Evolutionary conservation across 2,888 invertebrate species (phyloP).

Genomic region (Phorcus lineatus): DNA sequence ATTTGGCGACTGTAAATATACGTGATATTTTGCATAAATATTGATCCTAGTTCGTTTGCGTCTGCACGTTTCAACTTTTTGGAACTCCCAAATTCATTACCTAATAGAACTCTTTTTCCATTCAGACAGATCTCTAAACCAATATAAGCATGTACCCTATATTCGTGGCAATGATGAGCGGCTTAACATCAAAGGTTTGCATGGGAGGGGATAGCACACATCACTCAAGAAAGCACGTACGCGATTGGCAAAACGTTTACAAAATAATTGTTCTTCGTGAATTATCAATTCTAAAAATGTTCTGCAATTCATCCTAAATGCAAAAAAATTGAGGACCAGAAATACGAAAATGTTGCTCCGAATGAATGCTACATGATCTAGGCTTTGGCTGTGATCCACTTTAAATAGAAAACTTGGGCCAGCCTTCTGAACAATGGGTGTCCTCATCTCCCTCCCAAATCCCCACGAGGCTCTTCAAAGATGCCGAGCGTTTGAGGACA

Average conservation of each 20-base stretch:
- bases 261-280: background rate
- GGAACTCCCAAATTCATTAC: too few species aligned
- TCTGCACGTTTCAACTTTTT: too few species aligned
- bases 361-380: background rate
- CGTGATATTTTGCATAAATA: too few species aligned
- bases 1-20: too few species aligned
- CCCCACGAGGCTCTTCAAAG: background rate
- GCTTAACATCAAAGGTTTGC: background rate
- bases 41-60: too few species aligned
- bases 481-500: background rate
- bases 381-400: background rate
- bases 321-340: too few species aligned
- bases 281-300: background rate
- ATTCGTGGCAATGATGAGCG: background rate
- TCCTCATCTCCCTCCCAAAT: background rate
- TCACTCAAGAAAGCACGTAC: background rate
- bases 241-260: background rate
- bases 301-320: background rate
- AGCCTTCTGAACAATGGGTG: background rate
- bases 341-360: too few species aligned
- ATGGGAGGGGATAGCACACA: background rate
- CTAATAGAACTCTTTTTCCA: too few species aligned
- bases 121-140: too few species aligned
- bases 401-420: background rate
- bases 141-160: background rate